Conservation (phyloP, 2,113 vertebrate species). For the Motacilla alba region DNA sequence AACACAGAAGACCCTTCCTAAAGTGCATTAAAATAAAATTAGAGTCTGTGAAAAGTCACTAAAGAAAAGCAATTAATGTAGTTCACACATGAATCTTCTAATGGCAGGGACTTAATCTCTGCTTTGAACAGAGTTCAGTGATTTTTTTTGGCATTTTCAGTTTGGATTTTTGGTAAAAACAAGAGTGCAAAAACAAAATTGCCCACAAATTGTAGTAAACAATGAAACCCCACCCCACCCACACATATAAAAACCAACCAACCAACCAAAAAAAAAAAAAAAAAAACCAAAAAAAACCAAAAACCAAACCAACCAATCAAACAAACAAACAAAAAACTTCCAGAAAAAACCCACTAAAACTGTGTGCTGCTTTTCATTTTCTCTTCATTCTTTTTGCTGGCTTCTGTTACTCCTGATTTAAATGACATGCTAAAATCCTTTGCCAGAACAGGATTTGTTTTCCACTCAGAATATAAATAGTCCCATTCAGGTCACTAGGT, state of each 20-base stretch:
- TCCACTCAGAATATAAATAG: neutral
- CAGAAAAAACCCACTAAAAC: rapidly evolving
- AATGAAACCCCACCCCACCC: neutral
- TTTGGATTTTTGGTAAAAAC: neutral
- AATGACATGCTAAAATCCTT: neutral
- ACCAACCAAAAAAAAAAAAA: neutral
- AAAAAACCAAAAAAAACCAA: neutral
- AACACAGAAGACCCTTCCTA: neutral
- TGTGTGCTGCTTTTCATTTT: neutral
- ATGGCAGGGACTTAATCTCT: neutral
- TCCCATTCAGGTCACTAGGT: neutral
- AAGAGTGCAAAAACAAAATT: neutral
- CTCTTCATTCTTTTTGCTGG: neutral
- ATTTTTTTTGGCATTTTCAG: neutral
- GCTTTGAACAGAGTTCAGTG: neutral
- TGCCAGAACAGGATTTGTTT: neutral
- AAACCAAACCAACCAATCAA: neutral
- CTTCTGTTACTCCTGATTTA: neutral
- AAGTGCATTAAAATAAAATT: neutral
- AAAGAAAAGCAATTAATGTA: neutral
- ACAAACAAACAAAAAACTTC: neutral
- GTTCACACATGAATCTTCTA: neutral
- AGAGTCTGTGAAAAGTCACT: neutral
- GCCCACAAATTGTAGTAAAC: neutral
- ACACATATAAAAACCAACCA: neutral